Evolutionary conservation across 2,888 invertebrate species (phyloP), one percentile per base, ranked within the genome.

Genomic region (Dryobotodes eremita): DNA sequence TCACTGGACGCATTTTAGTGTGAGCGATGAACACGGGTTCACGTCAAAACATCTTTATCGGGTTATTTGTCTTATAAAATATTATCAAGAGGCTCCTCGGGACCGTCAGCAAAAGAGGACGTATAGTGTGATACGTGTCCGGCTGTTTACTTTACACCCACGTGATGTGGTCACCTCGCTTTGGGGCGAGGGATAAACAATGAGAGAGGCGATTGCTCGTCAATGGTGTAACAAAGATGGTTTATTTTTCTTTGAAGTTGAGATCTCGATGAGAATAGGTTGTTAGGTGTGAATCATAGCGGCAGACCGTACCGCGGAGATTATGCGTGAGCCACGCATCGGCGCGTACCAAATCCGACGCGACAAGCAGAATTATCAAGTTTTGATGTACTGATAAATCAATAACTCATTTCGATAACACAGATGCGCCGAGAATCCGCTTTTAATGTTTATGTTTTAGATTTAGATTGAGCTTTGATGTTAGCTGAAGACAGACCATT

Each of bases 61-160:
- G 95, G 96, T 96, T 97, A 96, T 96, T 97, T 97, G 97, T 97
- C 96, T 97, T 97, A 96, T 96, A 96, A 96, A 97, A 96, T 96
- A 96, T 96, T 96, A 96, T 97, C 96, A 94, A 96, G 96, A 95
- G 96, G 94, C 95, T 95, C 95, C 94, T 95, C 94, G 94, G 95
- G 95, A 96, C 93, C 96, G 96, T 96, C 96, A 96, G 97, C 96
- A 96, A 96, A 96, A 96, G 95, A 95, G 95, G 95, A 94, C 95
- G 94, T 94, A 93, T 93, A 94, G 94, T 94, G 93, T 93, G 95
- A 95, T 95, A 92, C 92, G 95, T 93, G 95, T 92, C 94, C 95
- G 95, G 95, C 85, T 97, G 96, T 97, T 97, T 95, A 95, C 93
- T 96, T 94, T 93, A 95, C 96, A 91, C 97, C 96, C 96, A 97